Conservation (phyloP, 92 coral and sea anemone genomes). For the Siderastrea siderea region DNA sequence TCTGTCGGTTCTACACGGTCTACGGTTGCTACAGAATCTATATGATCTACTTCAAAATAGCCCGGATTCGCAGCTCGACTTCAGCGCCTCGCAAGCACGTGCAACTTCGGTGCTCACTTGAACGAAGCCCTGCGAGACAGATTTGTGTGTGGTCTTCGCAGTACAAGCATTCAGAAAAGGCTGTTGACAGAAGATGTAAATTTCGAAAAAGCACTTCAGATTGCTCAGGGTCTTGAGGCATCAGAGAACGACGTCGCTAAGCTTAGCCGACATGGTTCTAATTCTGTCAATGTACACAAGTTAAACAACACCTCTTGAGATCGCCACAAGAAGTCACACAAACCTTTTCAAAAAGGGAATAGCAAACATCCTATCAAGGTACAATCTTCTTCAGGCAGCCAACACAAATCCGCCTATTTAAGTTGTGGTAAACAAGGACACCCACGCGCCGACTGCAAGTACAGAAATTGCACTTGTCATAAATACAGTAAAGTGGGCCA, state of each 20-base stretch:
- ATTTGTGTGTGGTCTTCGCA: constrained; percentile 51
- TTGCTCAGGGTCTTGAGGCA: neutral
- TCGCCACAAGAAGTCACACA: neutral
- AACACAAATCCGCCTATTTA: neutral
- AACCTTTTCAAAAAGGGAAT: neutral
- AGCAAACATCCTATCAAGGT: neutral
- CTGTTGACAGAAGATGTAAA: constrained; percentile 16
- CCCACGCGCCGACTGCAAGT: constrained; percentile 38
- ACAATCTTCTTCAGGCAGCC: neutral
- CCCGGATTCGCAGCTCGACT: neutral
- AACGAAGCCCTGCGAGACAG: constrained; percentile 62
- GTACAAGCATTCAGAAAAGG: constrained; percentile 30
- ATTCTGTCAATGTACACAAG: neutral
- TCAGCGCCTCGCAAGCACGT: neutral
- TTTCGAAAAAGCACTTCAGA: constrained; percentile 10
- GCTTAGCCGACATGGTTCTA: no score
- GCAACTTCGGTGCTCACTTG: constrained; percentile 38
- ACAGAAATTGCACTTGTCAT: constrained; percentile 46
- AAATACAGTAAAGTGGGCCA: constrained; percentile 29
- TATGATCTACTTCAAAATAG: no score
- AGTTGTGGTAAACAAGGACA: constrained; percentile 45
- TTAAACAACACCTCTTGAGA: neutral
- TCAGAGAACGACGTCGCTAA: no score
- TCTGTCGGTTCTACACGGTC: no score
- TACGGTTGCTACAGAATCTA: no score